Evolutionary conservation across 2,888 invertebrate species (phyloP).

Genomic region (Leptinotarsa tumamoca): DNA sequence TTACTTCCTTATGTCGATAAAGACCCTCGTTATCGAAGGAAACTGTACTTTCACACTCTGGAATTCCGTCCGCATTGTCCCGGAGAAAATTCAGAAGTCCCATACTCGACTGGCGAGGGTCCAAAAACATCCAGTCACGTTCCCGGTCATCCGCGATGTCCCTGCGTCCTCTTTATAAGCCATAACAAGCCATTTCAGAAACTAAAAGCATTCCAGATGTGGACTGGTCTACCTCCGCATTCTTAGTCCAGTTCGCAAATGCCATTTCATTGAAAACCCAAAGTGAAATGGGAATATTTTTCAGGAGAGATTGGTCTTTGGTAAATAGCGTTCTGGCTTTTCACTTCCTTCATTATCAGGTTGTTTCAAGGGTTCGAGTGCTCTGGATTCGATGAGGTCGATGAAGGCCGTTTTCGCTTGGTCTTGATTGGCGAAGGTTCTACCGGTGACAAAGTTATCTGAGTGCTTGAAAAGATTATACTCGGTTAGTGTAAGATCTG

Average conservation of each 20-base stretch:
- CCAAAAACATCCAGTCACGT: constrained; percentile 57
- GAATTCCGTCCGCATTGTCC: constrained; percentile 21
- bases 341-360: too few species aligned
- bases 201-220: constrained; percentile 60
- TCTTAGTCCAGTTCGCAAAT: constrained; percentile 16
- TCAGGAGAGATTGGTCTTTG: too few species aligned
- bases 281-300: too few species aligned
- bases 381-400: too few species aligned
- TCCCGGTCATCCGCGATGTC: constrained; percentile 59
- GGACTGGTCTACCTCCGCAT: constrained; percentile 48
- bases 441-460: too few species aligned
- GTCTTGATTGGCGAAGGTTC: too few species aligned
- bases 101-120: constrained; percentile 50
- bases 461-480: too few species aligned
- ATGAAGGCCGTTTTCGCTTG: too few species aligned
- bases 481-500: too few species aligned
- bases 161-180: constrained; percentile 61
- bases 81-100: constrained; percentile 45
- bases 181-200: constrained; percentile 58
- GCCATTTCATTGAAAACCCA: too few species aligned
- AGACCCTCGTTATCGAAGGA: neutral
- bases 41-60: neutral
- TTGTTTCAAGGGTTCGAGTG: too few species aligned
- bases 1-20: neutral
- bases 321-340: too few species aligned